Evolutionary conservation across 1,140 invertebrate species (phyloP), one percentile per base, ranked within the genome.

Genomic region (Lordiphosa collinella): DNA sequence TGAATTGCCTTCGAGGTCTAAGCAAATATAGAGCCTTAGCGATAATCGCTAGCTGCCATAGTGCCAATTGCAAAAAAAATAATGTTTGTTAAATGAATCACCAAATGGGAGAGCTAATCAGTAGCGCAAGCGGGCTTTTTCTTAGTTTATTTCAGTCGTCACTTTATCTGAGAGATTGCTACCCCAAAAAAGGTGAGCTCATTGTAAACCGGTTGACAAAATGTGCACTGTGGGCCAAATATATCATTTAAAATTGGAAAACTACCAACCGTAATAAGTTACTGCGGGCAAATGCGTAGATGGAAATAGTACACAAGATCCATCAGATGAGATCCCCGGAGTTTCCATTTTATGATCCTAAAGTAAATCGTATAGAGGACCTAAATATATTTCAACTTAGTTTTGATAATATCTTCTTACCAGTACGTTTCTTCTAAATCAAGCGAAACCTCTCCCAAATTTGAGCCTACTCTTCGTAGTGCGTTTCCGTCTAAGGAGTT

Each of bases 21-120:
- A 44, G 7, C 41, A 12, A 43, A 43, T 35, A 34, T 6, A 49
- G 44, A 57, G 66, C 66, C 34, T 66, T 40, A 32, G 62, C 41
- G 18, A 13, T 31, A 4, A 9, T 5, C 11, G n/a, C 44, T 58
- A 9, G 29, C 35, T 37, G 9, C 57, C 37, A 66, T 9, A 65
- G 63, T 65, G 61, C 25, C 44, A 66, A 66, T 44, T 47, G 63
- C 63, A 66, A 66, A 66, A 66, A 66, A 66, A 49, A 51, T 46
- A 29, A 66, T 36, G 22, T 13, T 18, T 35, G 32, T 6, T 25
- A 11, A 12, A 29, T 50, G 62, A 66, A 8, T 66, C 63, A 66
- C 22, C 7, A 2, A 14, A 0, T 16, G n/a, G 43, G 38, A 54
- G 36, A 35, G 52, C 46, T 51, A 51, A 66, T 66, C 62, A 67